A percentile compares a stretch with the other conserved stretches of the same genome.
phyloP scores from a whole-genome alignment of 1,140 invertebrate genomes.

The Papilio polyxenes region DNA sequence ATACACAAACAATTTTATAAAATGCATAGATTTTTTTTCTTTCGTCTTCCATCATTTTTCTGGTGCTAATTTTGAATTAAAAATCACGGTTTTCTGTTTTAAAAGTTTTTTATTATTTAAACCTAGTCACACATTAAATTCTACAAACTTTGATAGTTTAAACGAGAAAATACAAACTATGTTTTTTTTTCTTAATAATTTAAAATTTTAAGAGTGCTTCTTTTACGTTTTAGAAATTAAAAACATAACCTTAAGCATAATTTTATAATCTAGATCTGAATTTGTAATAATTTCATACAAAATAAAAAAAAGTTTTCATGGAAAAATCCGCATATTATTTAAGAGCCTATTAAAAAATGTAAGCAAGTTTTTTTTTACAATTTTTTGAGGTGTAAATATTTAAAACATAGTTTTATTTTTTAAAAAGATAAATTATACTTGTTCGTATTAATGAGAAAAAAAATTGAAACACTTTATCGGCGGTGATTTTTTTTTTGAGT shows the following conservation, averaged over 20 bases:
- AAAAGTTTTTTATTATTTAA: constrained; percentile 21
- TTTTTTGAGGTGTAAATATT: constrained; percentile 3
- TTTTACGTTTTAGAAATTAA: neutral
- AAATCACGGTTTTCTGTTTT: constrained; percentile 18
- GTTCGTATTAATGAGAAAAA: neutral
- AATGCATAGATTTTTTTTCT: neutral
- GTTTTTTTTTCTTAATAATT: neutral
- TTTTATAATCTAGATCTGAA: neutral
- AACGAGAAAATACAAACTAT: constrained; percentile 25
- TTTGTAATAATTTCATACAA: neutral
- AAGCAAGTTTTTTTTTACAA: neutral
- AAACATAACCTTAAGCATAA: neutral
- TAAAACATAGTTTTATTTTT: constrained; percentile 7
- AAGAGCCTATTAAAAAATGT: neutral
- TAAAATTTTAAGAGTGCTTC: neutral
- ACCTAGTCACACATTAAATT: constrained; percentile 18
- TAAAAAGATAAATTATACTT: constrained; percentile 30
- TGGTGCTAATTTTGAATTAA: constrained; percentile 11
- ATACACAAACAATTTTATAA: no score
- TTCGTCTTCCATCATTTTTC: neutral
- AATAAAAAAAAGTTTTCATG: neutral
- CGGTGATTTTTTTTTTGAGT: constrained; percentile 4
- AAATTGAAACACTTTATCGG: constrained; percentile 7
- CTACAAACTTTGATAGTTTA: constrained; percentile 6
- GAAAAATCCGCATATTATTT: neutral